Evolutionary conservation across 2,797 vertebrate genomes (phyloP), one percentile per base, ranked within the genome.

Genomic region (Tolypeutes matacus): DNA sequence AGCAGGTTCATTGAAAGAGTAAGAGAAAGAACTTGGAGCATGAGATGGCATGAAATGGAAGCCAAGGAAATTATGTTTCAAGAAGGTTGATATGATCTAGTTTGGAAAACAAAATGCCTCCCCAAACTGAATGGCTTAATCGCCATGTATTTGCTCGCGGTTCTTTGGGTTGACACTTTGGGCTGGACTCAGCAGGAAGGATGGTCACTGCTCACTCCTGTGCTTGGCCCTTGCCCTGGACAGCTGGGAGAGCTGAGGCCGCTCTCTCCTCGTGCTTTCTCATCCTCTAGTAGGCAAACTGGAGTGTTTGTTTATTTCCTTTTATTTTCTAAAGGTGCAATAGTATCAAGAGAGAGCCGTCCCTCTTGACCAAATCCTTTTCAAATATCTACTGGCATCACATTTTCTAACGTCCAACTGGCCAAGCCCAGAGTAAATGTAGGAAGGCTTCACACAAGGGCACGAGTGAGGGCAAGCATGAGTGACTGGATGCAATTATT

Each of bases 401-500:
- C 10, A 6, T 39, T 65, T 39, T 5, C 18, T 64, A 15, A 69
- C 11, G 10, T 34, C 7, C 15, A 25, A 39, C 18, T 58, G 64
- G n/a, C 20, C 87, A 78, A 46, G 25, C 21, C 29, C 75, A 7
- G 20, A 46, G 20, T 25, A 23, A 39, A 20, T 1, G 8, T 1
- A 42, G 20, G 51, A 62, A 11, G 58, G 42, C 42, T n/a, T 49
- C 20, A 11, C 11, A n/a, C 25, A 13, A 9, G 23, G 9, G 3
- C 3, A 2, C 31, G 4, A 53, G 13, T 1, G 0, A 20, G 91
- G 14, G 39, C 8, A 67, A n/a, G 13, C 20, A 4, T 3, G n/a
- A 78, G 64, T 53, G 46, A 6, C 3, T 3, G 3, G 11, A 14
- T 0, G 1, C 20, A 1, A 34, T 56, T 58, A 60, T 27, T n/a